phyloP scores from a whole-genome alignment of 2,113 vertebrate species.

The Lutjanus erythropterus region DNA sequence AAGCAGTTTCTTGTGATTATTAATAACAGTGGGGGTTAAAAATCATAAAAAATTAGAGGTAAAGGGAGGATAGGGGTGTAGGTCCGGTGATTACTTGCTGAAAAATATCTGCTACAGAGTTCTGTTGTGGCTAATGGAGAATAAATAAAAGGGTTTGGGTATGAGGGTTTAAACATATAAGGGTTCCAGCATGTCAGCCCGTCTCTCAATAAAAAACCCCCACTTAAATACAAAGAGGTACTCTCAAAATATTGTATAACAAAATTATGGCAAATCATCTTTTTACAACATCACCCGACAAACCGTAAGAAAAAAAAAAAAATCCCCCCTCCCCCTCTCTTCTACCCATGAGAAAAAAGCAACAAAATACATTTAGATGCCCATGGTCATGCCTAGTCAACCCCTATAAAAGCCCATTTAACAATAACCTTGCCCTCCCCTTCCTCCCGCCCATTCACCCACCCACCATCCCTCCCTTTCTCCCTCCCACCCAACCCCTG shows the following conservation, averaged over 20 bases:
- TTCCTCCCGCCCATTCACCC: slow-evolving; percentile 22
- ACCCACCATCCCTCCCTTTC: slow-evolving; percentile 27
- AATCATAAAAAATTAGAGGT: slow-evolving; percentile 1
- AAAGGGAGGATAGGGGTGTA: slow-evolving; percentile 23
- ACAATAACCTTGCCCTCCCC: slow-evolving; percentile 23
- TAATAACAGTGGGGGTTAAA: slow-evolving; percentile 38
- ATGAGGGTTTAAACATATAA: slow-evolving; percentile 59
- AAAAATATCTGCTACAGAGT: slow-evolving; percentile 58
- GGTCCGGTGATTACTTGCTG: slow-evolving; percentile 70
- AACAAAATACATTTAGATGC: slow-evolving; percentile 77
- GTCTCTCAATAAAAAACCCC: slow-evolving; percentile 77
- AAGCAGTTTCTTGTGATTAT: slow-evolving; percentile 53
- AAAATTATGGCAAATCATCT: slow-evolving; percentile 80
- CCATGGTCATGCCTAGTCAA: slow-evolving; percentile 68
- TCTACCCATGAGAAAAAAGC: slow-evolving; percentile 62
- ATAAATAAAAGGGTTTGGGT: slow-evolving; percentile 79
- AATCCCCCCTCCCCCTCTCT: not conserved
- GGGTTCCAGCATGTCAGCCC: slow-evolving; percentile 80
- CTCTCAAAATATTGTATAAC: slow-evolving; percentile 81
- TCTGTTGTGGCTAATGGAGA: slow-evolving; percentile 67
- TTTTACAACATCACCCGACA: slow-evolving; percentile 77
- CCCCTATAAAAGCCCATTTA: slow-evolving; percentile 51
- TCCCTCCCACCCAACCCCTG: slow-evolving; percentile 44
- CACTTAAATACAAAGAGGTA: slow-evolving; percentile 85
- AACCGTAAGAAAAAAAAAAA: slow-evolving; percentile 64